Evolutionary conservation across 2,797 vertebrate genomes (phyloP).

Genomic region (Falco berigora): DNA sequence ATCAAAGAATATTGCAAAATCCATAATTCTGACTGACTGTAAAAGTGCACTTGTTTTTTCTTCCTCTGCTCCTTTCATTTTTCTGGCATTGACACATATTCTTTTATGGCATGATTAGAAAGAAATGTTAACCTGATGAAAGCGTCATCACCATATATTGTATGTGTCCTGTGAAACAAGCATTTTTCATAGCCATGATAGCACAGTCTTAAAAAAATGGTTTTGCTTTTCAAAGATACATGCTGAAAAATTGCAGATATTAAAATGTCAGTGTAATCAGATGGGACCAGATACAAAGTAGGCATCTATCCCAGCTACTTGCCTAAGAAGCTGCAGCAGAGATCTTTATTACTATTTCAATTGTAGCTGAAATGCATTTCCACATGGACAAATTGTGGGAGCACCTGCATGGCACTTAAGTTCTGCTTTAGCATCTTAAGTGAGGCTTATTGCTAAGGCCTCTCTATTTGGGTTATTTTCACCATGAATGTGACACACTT

Average conservation of each 20-base stretch:
- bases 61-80: neutral
- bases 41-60: neutral
- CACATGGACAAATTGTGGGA: neutral
- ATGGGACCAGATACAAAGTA: neutral
- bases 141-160: neutral
- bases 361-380: neutral
- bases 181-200: neutral
- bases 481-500: neutral
- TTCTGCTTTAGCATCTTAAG: neutral
- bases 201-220: neutral
- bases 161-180: neutral
- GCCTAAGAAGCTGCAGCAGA: neutral
- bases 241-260: neutral
- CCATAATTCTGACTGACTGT: neutral
- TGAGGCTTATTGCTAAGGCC: neutral
- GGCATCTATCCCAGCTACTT: neutral
- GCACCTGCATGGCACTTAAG: neutral
- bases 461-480: conserved; percentile 14
- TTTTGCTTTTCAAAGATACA: neutral
- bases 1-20: neutral
- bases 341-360: neutral
- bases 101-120: neutral
- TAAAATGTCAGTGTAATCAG: neutral
- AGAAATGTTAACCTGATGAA: neutral
- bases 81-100: neutral